Evolutionary conservation across 2,797 vertebrate genomes (phyloP).

Genomic region (Acanthurus lineatus): DNA sequence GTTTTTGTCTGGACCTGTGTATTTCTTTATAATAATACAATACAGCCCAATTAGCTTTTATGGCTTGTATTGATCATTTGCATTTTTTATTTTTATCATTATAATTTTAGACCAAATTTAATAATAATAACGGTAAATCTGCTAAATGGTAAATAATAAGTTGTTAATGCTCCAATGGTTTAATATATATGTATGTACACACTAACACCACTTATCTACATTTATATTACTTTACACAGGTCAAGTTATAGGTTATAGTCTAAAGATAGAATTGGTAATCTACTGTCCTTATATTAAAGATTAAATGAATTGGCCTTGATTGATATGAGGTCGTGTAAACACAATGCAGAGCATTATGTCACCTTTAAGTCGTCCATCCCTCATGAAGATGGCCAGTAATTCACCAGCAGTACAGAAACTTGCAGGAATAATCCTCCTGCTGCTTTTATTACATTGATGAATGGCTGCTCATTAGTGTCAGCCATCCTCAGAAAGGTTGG

Average conservation of each 20-base stretch:
- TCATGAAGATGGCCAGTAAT: slow-evolving; percentile 52
- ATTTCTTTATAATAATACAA: neutral
- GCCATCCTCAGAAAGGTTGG: slow-evolving; percentile 42
- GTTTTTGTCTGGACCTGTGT: no score
- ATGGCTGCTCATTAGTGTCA: slow-evolving; percentile 69
- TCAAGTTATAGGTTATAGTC: neutral
- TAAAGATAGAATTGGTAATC: slow-evolving; percentile 25
- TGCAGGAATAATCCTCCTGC: slow-evolving; percentile 59
- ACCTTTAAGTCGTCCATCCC: slow-evolving; percentile 46
- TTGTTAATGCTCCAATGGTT: no score
- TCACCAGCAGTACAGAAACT: slow-evolving; percentile 40
- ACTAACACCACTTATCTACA: no score
- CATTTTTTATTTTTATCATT: neutral
- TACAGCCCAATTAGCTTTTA: neutral
- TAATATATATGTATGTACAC: no score
- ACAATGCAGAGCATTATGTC: neutral
- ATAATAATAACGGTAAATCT: no score
- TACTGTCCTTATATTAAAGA: slow-evolving; percentile 15
- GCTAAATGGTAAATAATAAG: no score
- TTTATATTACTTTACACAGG: no score
- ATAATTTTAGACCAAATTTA: neutral
- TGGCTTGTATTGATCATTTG: neutral
- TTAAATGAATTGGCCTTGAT: slow-evolving; percentile 14
- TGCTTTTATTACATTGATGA: slow-evolving; percentile 68
- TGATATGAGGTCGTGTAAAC: slow-evolving; percentile 25